phyloP scores from a whole-genome alignment of 1,140 invertebrate species.

The Coptotermes formosanus region DNA sequence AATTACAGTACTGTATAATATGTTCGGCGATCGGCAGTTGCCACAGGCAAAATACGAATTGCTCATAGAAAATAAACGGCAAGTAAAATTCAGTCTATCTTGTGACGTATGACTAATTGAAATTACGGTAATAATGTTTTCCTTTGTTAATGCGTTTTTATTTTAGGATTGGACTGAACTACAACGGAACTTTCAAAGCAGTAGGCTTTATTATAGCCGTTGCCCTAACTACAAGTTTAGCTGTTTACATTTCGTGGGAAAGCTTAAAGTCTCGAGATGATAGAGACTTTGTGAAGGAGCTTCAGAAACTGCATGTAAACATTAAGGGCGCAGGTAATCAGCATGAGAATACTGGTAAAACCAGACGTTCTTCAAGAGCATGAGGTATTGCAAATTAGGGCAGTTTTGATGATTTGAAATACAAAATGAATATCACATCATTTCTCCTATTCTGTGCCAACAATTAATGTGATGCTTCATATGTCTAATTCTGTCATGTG shows the following conservation, averaged over 20 bases:
- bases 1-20: neutral
- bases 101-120: neutral
- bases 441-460: too few relatives aligned
- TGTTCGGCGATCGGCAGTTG: neutral
- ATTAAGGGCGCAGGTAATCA: neutral
- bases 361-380: too few relatives aligned
- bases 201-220: neutral
- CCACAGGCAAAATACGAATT: constrained; percentile 23
- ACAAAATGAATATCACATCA: too few relatives aligned
- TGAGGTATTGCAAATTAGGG: too few relatives aligned
- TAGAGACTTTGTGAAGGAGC: neutral
- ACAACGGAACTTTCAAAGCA: neutral
- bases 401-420: too few relatives aligned
- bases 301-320: neutral
- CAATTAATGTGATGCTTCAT: too few relatives aligned
- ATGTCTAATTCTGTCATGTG: too few relatives aligned
- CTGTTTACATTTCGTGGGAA: neutral
- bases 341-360: neutral
- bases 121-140: neutral
- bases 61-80: constrained; percentile 24
- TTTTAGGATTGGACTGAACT: neutral
- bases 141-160: neutral
- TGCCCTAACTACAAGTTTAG: neutral
- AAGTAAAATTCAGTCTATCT: neutral
- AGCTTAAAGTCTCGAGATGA: neutral